Conservation (phyloP, 1,140 invertebrate species). For the Scylla paramamosain region DNA sequence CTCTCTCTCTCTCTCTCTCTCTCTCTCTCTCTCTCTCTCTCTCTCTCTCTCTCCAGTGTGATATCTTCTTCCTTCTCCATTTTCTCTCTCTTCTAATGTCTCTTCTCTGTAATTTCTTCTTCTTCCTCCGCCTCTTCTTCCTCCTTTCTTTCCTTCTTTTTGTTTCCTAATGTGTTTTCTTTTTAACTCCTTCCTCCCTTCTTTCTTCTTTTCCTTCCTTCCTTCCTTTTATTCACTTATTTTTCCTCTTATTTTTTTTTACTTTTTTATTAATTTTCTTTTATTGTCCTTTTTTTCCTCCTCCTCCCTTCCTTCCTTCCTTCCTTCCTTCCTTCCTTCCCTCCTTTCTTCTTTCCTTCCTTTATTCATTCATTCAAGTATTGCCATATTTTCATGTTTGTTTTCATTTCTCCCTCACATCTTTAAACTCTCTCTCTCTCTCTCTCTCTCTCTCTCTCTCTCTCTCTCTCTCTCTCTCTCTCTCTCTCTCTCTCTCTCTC, state of each 20-base stretch:
- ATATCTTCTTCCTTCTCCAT: too few relatives aligned
- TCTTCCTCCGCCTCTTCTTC: too few relatives aligned
- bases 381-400: background rate
- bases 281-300: constrained; percentile 9
- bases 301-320: background rate
- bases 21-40: background rate
- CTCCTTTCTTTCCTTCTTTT: too few relatives aligned
- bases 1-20: background rate
- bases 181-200: too few relatives aligned
- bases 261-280: background rate
- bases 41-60: too few relatives aligned
- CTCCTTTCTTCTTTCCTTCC: background rate
- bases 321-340: background rate
- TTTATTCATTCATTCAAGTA: background rate
- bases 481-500: background rate
- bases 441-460: background rate
- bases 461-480: background rate
- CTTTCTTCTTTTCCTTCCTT: too few relatives aligned
- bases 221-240: too few relatives aligned
- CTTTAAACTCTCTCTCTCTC: background rate
- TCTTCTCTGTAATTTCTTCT: too few relatives aligned
- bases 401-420: background rate
- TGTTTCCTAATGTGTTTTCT: too few relatives aligned
- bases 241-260: background rate
- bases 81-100: too few relatives aligned